Conservation (phyloP, 2,888 invertebrate genomes). For the Oscheius sp. region DNA sequence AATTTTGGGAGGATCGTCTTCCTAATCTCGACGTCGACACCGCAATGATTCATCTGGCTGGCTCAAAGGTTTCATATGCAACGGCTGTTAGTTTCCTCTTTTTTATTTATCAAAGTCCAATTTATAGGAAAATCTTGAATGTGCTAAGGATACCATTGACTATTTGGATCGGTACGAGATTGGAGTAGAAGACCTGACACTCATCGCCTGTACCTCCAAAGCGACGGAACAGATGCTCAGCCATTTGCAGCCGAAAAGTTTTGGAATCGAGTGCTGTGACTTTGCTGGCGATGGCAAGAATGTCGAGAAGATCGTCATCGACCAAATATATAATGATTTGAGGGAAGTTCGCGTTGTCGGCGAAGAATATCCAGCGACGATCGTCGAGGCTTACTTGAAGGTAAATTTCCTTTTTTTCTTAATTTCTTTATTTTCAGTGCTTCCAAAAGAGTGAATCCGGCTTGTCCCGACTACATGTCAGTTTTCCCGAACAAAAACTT, state of each 20-base stretch:
- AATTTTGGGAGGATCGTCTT: conserved; percentile 5
- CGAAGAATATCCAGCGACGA: background rate
- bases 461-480: background rate
- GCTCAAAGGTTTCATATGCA: conserved; percentile 2
- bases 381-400: conserved; percentile 12
- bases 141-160: background rate
- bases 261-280: background rate
- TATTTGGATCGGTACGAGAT: background rate
- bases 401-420: background rate
- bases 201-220: conserved; percentile 9
- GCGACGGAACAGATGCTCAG: conserved; percentile 1
- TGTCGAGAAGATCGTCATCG: conserved; percentile 12
- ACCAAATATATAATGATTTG: conserved; percentile 2
- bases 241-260: conserved; percentile 12
- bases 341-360: background rate
- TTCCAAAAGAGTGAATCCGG: background rate
- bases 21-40: background rate
- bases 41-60: conserved; percentile 10
- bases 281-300: conserved; percentile 2
- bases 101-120: background rate
- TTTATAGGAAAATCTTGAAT: conserved; percentile 11
- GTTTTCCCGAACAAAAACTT: background rate
- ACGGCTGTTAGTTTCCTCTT: background rate
- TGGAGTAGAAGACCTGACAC: background rate
- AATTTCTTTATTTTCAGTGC: background rate